phyloP scores from a whole-genome alignment of 1,140 invertebrate genomes.

The Dendroctonus ponderosae region DNA sequence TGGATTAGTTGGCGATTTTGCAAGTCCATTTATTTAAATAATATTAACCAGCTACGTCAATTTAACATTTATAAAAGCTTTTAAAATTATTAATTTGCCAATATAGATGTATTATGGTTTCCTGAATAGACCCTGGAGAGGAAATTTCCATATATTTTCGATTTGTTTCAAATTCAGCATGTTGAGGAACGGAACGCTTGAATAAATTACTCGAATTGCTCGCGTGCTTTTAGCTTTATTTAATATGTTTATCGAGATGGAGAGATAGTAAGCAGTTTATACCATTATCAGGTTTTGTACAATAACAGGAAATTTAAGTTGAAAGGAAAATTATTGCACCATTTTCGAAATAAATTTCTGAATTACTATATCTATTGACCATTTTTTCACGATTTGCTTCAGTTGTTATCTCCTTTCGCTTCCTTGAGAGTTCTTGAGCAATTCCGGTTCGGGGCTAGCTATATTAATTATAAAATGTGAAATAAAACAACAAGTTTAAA shows the following conservation, averaged over 20 bases:
- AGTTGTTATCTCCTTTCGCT: too few relatives aligned
- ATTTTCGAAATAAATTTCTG: too few relatives aligned
- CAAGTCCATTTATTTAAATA: constrained; percentile 31
- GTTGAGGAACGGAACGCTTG: constrained; percentile 21
- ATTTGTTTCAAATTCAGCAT: constrained; percentile 28
- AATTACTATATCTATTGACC: too few relatives aligned
- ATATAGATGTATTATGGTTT: constrained; percentile 33
- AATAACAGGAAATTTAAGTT: too few relatives aligned
- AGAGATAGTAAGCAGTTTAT: too few relatives aligned
- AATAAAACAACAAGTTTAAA: too few relatives aligned
- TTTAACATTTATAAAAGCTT: constrained; percentile 32
- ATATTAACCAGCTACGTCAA: constrained; percentile 28
- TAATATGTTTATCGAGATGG: constrained; percentile 4
- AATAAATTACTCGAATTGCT: constrained; percentile 26
- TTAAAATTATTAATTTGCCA: constrained; percentile 32
- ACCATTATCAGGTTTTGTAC: too few relatives aligned
- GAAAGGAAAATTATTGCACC: too few relatives aligned
- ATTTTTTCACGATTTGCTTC: too few relatives aligned
- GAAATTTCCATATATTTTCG: constrained; percentile 34
- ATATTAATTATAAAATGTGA: too few relatives aligned
- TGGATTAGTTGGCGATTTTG: constrained; percentile 12
- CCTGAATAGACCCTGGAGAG: constrained; percentile 31
- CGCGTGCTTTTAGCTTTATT: constrained; percentile 19
- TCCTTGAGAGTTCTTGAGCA: too few relatives aligned
- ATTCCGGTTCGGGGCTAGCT: too few relatives aligned